A percentile compares a stretch with the other conserved stretches of the same genome.
Evolutionary conservation across 2,113 vertebrate genomes (phyloP).

Genomic region (Pterocles gutturalis): DNA sequence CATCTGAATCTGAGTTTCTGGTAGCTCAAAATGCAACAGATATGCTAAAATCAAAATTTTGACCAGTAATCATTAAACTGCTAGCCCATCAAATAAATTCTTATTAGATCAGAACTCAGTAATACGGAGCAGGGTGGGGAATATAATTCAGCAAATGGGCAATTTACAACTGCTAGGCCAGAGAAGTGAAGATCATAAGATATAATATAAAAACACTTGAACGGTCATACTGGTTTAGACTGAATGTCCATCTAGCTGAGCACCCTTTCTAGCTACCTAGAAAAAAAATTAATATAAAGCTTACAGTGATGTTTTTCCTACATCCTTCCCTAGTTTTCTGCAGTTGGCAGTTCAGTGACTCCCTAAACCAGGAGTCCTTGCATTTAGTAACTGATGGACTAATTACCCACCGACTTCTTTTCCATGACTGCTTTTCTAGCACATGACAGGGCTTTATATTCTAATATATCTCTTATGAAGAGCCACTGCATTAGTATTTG

Average conservation of each 20-base stretch:
- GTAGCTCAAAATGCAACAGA: not conserved
- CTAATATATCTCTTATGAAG: not conserved
- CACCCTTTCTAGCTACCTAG: not conserved
- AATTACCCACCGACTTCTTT: not conserved
- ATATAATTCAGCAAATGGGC: not conserved
- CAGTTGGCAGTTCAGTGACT: not conserved
- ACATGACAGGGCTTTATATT: not conserved
- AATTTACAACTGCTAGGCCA: not conserved
- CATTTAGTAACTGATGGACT: not conserved
- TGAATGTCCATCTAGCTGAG: not conserved
- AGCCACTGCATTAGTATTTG: not conserved
- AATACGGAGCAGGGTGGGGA: not conserved
- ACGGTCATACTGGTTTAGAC: not conserved
- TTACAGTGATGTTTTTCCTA: not conserved
- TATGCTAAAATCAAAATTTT: not conserved
- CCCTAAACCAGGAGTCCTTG: not conserved
- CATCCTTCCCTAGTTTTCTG: not conserved
- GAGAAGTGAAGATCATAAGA: not conserved
- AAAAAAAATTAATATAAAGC: not conserved
- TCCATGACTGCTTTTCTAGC: not conserved
- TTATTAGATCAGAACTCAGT: not conserved
- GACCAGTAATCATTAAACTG: not conserved
- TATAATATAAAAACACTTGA: not conserved
- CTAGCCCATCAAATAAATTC: not conserved
- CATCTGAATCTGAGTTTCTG: not conserved